Evolutionary conservation across 2,113 vertebrate genomes (phyloP).

Genomic region (Microcebus ravelobensis): DNA sequence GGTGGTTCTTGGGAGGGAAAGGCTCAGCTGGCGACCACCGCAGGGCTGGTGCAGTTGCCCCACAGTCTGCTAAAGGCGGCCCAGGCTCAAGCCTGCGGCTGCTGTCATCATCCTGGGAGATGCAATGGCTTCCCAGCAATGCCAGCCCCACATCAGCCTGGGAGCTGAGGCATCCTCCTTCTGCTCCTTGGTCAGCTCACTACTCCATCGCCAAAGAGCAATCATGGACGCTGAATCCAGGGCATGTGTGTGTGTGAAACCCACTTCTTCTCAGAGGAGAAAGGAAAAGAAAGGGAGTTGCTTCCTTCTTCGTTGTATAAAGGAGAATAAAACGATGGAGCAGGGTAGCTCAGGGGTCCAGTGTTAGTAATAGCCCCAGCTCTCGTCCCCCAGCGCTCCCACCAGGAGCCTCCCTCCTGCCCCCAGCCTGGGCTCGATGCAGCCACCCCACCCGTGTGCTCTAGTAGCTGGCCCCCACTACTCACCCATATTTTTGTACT

Average conservation of each 20-base stretch:
- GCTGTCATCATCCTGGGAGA: background rate
- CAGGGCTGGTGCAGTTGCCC: background rate
- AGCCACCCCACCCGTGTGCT: background rate
- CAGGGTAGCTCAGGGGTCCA: background rate
- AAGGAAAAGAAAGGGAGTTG: background rate
- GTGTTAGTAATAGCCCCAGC: too few species aligned
- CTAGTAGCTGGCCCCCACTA: background rate
- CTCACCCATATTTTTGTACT: background rate
- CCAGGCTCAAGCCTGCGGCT: background rate
- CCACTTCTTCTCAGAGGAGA: background rate
- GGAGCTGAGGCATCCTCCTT: background rate
- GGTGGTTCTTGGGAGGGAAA: background rate
- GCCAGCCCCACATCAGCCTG: background rate
- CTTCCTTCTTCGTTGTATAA: background rate
- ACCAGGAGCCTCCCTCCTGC: background rate
- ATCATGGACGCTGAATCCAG: background rate
- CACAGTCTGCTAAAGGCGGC: background rate
- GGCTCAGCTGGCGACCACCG: background rate
- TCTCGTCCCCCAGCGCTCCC: background rate
- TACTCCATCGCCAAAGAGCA: background rate
- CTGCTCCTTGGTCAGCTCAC: background rate
- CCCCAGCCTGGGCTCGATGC: rapidly evolving
- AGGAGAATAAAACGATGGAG: background rate
- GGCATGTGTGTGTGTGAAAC: background rate
- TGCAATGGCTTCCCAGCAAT: rapidly evolving